Base-by-base conservation (phyloP, 2,888 invertebrate genomes). In the Standfussiana lucernea region DNA sequence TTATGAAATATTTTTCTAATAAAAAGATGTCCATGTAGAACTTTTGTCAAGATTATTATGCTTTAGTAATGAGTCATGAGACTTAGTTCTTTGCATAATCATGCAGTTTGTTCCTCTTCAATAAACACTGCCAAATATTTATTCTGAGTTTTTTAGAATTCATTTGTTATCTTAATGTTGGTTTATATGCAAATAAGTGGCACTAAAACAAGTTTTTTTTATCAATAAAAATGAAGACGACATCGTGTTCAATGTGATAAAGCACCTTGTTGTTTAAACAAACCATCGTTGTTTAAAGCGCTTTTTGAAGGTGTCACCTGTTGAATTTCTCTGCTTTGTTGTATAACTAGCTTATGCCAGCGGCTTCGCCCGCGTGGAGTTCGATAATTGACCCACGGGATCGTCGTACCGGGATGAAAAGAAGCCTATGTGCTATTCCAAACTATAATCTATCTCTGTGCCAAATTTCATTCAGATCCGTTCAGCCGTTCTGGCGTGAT, bases 121-220 rank as follows among this genome's bases (percentile, higher is more conserved):
- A n/a, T n/a, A 42, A 35, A 59, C 47, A 56, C 45, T 21, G 28
- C 6, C 32, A 21, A 73, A 81, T 69, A 47, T 62, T 70, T 77
- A 59, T 15, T n/a, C 11, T 37, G n/a, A 59, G 8, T 32, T 59
- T 59, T 28, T 24, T 59, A 10, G 24, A 75, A 35, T 32, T 65
- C 6, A 42, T 21, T 28, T 42, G 28, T 45, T 35, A 77, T 77
- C 21, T 50, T 32, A 78, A 71, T 24, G n/a, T n/a, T 28, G 28
- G 13, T 64, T 50, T 68, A 35, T 62, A 80, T 80, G 70, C 56
- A 62, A 81, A 71, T 66, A 37, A 35, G 15, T 45, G 24, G 35
- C 42, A 68, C 13, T 1, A 24, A 35, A 75, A 82, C 71, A 24
- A 6, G 75, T 61, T 61, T 56, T 69, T 79, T 50, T 15, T 64